A percentile compares a stretch with the other conserved stretches of the same genome.
phyloP scores from a whole-genome alignment of 1,140 invertebrate species.

The Neodiprion fabricii region DNA sequence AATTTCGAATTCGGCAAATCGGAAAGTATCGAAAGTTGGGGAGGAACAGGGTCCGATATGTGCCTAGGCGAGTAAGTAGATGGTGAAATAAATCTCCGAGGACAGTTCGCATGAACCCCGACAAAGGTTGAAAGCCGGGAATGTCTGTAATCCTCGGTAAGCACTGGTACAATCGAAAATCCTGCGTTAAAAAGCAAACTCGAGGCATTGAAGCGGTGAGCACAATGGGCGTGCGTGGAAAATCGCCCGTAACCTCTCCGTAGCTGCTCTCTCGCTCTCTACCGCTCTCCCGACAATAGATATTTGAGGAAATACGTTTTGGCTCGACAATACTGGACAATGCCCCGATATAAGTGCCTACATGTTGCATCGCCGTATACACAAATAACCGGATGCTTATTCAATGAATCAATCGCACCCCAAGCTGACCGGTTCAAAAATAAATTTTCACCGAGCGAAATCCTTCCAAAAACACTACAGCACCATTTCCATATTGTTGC shows the following conservation, averaged over 20 bases:
- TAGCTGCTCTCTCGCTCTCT: neutral
- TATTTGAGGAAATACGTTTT: constrained; percentile 7
- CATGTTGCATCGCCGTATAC: neutral
- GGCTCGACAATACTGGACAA: neutral
- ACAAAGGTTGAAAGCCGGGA: neutral
- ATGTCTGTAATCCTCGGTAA: constrained; percentile 5
- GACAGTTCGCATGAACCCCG: neutral
- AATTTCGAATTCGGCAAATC: neutral
- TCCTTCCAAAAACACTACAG: too few species aligned
- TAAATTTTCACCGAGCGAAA: too few species aligned
- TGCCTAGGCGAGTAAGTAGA: neutral
- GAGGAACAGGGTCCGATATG: neutral
- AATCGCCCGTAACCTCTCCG: neutral
- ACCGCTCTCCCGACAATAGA: neutral
- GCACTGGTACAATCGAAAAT: neutral
- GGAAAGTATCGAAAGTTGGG: neutral
- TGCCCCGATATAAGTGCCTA: neutral
- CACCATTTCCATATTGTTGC: too few species aligned
- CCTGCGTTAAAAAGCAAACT: constrained; percentile 7
- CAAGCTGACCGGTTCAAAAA: too few species aligned
- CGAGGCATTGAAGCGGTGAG: neutral
- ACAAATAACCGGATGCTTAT: constrained; percentile 7
- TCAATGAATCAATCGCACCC: neutral
- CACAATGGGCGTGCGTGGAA: constrained; percentile 6
- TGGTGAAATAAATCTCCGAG: neutral